Evolutionary conservation across 2,113 vertebrate genomes (phyloP).

Genomic region (Pseudorectes ferrugineus): DNA sequence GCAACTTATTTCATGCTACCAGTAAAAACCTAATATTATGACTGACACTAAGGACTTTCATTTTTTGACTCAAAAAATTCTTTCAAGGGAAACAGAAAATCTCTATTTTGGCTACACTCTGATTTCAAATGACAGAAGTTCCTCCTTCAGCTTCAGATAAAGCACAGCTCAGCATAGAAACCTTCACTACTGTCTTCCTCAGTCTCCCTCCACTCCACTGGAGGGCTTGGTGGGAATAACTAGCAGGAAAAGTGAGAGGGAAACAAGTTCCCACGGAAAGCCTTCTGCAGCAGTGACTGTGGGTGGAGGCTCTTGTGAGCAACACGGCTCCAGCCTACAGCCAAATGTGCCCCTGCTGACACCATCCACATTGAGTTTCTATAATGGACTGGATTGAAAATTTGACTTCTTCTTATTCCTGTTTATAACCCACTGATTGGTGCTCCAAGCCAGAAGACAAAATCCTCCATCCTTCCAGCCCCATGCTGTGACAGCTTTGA

Average conservation of each 20-base stretch:
- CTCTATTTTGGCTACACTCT: background rate
- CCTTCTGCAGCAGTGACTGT: background rate
- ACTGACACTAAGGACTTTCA: background rate
- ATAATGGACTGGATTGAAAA: background rate
- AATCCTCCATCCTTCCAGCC: background rate
- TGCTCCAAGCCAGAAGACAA: background rate
- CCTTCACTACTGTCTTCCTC: background rate
- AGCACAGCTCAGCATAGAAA: background rate
- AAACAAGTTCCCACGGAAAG: background rate
- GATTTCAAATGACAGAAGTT: background rate
- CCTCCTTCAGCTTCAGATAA: background rate
- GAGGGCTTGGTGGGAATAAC: background rate
- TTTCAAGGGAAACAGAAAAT: background rate
- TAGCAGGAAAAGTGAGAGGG: background rate
- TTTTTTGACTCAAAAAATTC: background rate
- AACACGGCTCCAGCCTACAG: rapidly evolving
- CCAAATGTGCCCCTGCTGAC: background rate
- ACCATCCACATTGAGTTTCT: background rate
- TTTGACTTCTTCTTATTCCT: background rate
- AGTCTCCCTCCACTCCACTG: background rate
- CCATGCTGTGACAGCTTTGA: background rate
- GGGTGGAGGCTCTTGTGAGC: background rate
- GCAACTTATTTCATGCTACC: background rate
- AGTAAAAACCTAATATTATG: background rate
- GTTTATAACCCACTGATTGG: background rate